Conservation (phyloP, 2,797 vertebrate genomes). For the Mormyrops attenuatus region DNA sequence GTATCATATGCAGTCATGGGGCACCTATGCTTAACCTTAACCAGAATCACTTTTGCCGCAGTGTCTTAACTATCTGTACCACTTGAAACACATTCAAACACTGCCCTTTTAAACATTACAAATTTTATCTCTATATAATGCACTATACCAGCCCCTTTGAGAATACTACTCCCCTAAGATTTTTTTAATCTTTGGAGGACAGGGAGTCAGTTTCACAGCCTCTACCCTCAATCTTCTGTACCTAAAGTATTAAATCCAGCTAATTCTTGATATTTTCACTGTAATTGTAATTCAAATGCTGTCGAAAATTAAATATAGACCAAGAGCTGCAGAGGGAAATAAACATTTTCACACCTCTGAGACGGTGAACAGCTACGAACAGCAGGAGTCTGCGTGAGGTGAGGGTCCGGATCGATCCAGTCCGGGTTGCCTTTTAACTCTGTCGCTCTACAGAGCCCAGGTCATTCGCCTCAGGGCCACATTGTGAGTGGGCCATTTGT, state of each 20-base stretch:
- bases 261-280: not conserved
- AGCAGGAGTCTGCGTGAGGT: not conserved
- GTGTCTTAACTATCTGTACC: not conserved
- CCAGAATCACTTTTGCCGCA: slow-evolving; percentile 38
- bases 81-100: not conserved
- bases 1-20: not conserved
- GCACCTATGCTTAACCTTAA: slow-evolving; percentile 22
- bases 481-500: not conserved
- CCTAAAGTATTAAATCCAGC: not conserved
- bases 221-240: not conserved
- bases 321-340: not conserved
- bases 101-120: not conserved
- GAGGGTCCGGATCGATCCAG: not conserved
- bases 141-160: not conserved
- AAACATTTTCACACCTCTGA: not conserved
- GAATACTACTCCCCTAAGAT: not conserved
- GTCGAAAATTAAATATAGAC: not conserved
- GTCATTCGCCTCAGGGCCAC: slow-evolving; percentile 8
- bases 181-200: not conserved
- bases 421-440: not conserved
- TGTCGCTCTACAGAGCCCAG: not conserved
- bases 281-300: not conserved
- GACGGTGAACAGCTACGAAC: not conserved
- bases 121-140: not conserved
- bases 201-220: not conserved